These are phyloP conservation scores for Boloria selene DNA, from an alignment of 2,888 invertebrate genomes.

Conservation along the genomic window DNA sequence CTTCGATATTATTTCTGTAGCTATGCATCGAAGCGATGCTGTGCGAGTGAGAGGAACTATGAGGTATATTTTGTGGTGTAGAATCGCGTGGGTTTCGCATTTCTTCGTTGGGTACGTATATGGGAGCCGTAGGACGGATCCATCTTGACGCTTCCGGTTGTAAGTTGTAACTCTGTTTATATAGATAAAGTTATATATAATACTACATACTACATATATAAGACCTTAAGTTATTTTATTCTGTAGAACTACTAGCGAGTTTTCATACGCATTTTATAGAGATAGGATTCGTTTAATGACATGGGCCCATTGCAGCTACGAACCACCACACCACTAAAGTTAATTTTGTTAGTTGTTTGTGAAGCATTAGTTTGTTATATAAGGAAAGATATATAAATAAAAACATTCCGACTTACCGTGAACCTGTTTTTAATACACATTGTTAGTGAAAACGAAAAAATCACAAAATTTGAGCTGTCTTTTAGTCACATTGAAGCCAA, in stretches of 20 bases:
- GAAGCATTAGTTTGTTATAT: conserved; percentile 66
- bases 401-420: conserved; percentile 67
- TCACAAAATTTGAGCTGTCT: conserved; percentile 72
- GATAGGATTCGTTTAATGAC: conserved; percentile 68
- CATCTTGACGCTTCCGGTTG: conserved; percentile 73
- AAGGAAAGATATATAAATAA: conserved; percentile 47
- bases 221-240: conserved; percentile 34
- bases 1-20: conserved; percentile 77
- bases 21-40: conserved; percentile 81
- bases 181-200: conserved; percentile 49
- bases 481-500: conserved; percentile 71
- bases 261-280: conserved; percentile 69
- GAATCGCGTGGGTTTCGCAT: conserved; percentile 63
- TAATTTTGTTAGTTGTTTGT: conserved; percentile 43
- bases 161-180: conserved; percentile 77
- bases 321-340: conserved; percentile 79
- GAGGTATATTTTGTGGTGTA: conserved; percentile 74
- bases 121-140: conserved; percentile 79
- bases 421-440: conserved; percentile 47
- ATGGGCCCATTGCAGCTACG: conserved; percentile 41
- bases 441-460: conserved; percentile 48
- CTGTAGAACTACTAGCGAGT: conserved; percentile 43
- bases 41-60: conserved; percentile 76
- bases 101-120: conserved; percentile 75
- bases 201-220: conserved; percentile 43